phyloP scores from a whole-genome alignment of 1,140 invertebrate genomes.

The Tetragonula clypearis region DNA sequence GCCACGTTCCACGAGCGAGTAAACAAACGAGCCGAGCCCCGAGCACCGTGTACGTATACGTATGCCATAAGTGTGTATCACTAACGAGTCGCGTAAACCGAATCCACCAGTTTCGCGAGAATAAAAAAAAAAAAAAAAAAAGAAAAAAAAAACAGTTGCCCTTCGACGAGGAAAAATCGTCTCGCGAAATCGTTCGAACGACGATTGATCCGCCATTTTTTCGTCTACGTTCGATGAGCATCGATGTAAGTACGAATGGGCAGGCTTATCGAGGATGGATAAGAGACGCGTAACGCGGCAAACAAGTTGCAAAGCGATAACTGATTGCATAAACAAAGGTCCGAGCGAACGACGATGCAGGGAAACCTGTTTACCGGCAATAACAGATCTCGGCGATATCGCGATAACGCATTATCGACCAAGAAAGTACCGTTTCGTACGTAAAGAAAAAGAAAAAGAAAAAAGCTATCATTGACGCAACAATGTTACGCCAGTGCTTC shows the following conservation, averaged over 20 bases:
- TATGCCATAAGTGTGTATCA: not conserved
- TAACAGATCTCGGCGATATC: not conserved
- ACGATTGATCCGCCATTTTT: not conserved
- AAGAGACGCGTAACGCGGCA: not conserved
- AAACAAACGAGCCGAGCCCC: conserved; percentile 26
- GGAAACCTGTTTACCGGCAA: conserved; percentile 10
- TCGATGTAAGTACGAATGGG: not conserved
- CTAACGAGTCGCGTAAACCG: conserved; percentile 16
- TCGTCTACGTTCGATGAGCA: not conserved
- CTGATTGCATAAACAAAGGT: conserved; percentile 17
- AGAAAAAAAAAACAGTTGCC: not conserved
- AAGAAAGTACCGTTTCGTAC: not conserved
- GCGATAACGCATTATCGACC: conserved; percentile 27
- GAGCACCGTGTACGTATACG: too few species aligned
- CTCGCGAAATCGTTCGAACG: not conserved
- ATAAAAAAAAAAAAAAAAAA: too few species aligned
- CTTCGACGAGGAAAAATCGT: not conserved
- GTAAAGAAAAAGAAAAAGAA: not conserved
- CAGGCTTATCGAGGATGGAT: not conserved
- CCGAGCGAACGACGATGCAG: not conserved
- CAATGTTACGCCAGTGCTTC: not conserved
- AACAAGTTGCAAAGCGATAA: not conserved
- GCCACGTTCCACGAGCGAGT: not conserved
- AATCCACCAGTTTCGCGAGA: not conserved
- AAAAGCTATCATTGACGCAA: not conserved